A percentile compares a stretch with the other conserved stretches of the same genome.
Conservation (phyloP, 1,140 invertebrate species). For the Penaeus japonicus region DNA sequence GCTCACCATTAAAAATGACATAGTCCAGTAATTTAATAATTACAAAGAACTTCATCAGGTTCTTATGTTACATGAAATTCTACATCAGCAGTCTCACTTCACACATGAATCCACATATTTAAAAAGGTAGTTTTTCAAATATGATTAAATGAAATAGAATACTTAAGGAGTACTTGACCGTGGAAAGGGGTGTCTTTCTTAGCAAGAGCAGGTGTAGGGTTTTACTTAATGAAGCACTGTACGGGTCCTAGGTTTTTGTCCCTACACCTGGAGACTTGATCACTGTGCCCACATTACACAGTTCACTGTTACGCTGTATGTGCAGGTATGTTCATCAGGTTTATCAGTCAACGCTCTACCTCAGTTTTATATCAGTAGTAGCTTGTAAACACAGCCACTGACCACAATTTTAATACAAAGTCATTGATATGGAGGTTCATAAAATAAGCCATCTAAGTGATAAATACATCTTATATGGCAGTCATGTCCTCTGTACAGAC, state of each 20-base stretch:
- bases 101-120: neutral
- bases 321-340: conserved; percentile 57
- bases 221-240: conserved; percentile 51
- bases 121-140: too few relatives aligned
- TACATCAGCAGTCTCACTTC: neutral
- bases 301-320: conserved; percentile 50
- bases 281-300: conserved; percentile 52
- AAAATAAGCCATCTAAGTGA: conserved; percentile 40
- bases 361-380: conserved; percentile 57
- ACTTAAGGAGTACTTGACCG: conserved; percentile 38
- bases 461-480: conserved; percentile 27
- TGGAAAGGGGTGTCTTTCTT: conserved; percentile 21
- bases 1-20: conserved; percentile 19
- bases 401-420: conserved; percentile 39
- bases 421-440: conserved; percentile 47
- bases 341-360: conserved; percentile 56
- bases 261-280: conserved; percentile 51
- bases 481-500: conserved; percentile 32
- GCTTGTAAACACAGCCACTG: conserved; percentile 56
- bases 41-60: neutral
- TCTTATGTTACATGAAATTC: neutral
- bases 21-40: neutral
- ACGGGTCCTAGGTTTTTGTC: conserved; percentile 52
- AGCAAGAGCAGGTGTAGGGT: conserved; percentile 44
- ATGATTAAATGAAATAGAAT: neutral